Base-by-base conservation (phyloP, 2,113 vertebrate species). In the Phoxinus phoxinus region DNA sequence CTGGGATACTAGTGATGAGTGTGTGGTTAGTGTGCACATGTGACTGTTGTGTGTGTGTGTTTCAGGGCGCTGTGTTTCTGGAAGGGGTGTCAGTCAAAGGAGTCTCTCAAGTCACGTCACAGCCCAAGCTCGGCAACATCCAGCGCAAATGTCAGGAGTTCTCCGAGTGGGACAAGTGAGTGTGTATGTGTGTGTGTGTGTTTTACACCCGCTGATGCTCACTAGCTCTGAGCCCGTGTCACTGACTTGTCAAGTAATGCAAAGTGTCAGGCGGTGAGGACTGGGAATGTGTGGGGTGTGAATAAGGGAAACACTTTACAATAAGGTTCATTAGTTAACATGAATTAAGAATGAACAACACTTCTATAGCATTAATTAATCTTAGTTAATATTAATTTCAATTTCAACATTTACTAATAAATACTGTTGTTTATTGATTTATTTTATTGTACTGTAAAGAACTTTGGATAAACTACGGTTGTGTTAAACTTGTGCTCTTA, bases 91-190 rank as follows among this genome's bases (percentile, higher is more conserved):
- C 96, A 25, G 97, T 99, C 84, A 98, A 95, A 94, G 96, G 94
- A 83, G 96, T 99, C 93, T 95, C 94, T 75, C 98, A 99, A 93
- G 86, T 99, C 93, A 98, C 96, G 87, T 93, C 91, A 1, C 97
- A 98, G 91, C 97, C 97, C 86, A 99, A 97, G 89, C 93, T 99
- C 79, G 96, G 96, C 88, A 95, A 96, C 85, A 93, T 97, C 89
- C 98, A 98, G 90, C 95, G 96, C 87, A 97, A 97, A 91, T 97
- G 97, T 92, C 98, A 99, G 92, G 95, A 97, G 86, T 97, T 97
- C 94, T 95, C 96, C 78, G 96, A 97, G 91, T 99, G 97, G 98
- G 96, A 97, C 92, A 97, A 94, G 98, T 99, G 94, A 92, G 95
- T 84, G 48, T 84, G 87, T 75, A 51, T 53, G 41, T 83, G 32